Percentiles rank a stretch among this genome's conserved stretches.
These are phyloP conservation scores for Acridotheres tristis DNA, from an alignment of 2,797 vertebrate species.

Conservation along the genomic window DNA sequence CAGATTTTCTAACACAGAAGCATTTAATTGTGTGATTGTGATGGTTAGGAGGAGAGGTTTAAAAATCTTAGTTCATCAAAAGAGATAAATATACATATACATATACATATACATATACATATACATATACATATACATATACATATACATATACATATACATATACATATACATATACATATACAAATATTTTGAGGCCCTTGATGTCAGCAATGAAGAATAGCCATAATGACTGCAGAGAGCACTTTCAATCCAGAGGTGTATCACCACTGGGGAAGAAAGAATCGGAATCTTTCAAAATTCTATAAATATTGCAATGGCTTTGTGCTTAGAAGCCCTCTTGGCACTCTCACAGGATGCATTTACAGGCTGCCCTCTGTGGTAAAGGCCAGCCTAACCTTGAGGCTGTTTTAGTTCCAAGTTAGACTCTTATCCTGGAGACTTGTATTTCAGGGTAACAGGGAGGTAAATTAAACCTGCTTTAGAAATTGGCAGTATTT, in stretches of 20 bases:
- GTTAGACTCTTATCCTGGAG: background rate
- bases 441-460: background rate
- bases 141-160: no score
- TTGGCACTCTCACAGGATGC: background rate
- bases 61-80: background rate
- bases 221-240: background rate
- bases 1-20: background rate
- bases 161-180: no score
- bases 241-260: background rate
- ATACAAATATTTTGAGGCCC: background rate
- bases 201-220: background rate
- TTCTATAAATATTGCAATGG: background rate
- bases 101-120: no score
- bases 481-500: background rate
- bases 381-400: background rate
- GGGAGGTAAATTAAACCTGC: background rate
- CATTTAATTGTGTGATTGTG: background rate
- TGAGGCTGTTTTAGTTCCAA: background rate
- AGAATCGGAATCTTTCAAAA: background rate
- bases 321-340: background rate
- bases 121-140: background rate
- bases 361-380: background rate
- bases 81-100: background rate
- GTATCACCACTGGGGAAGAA: background rate
- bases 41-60: background rate